Evolutionary conservation across 2,797 vertebrate species (phyloP), one percentile per base, ranked within the genome.

Genomic region (Lindbergichthys nudifrons): DNA sequence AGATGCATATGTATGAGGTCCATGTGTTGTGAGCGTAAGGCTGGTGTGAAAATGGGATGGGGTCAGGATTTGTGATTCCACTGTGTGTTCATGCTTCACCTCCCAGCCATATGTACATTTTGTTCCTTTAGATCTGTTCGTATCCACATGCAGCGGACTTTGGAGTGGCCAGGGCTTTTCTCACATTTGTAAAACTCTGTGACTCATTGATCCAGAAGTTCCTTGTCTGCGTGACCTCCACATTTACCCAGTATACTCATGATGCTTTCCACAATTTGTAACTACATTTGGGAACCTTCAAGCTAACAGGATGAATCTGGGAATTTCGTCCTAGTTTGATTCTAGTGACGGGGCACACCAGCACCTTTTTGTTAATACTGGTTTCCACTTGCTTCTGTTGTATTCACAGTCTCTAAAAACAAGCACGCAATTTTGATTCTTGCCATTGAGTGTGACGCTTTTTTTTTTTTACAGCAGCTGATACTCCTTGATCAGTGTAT

Each of bases 91-190:
- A 63, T 53, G 63, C 74, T 62, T 48, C 43, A 73, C 39, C 71
- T 72, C 36, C 26, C 36, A 56, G 75, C 75, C 60, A 63, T 80
- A 72, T 85, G 86, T 89, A 87, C 75, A 58, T 87, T 80, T 52
- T 89, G 82, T 85, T 82, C 82, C 60, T 88, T 74, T 84, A 76
- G 63, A 47, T 79, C 58, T 23, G 51, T 76, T 76, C 62, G 80
- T 83, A 84, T 87, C 85, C 87, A 85, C 85, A 84, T 56, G 13
- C 62, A 2, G 36, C 86, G 87, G 86, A 90, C 90, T 92, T 91
- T 87, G 79, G 82, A 88, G 70, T 81, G 32, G 51, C 67, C 73
- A 82, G 50, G n/a, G 30, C 73, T 70, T 73, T 71, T 70, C 46
- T 66, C 65, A 63, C 70, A 30, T 70, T 72, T 59, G 69, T 75